Base-by-base conservation (phyloP, 2,113 vertebrate species). In the Lagopus leucura region DNA sequence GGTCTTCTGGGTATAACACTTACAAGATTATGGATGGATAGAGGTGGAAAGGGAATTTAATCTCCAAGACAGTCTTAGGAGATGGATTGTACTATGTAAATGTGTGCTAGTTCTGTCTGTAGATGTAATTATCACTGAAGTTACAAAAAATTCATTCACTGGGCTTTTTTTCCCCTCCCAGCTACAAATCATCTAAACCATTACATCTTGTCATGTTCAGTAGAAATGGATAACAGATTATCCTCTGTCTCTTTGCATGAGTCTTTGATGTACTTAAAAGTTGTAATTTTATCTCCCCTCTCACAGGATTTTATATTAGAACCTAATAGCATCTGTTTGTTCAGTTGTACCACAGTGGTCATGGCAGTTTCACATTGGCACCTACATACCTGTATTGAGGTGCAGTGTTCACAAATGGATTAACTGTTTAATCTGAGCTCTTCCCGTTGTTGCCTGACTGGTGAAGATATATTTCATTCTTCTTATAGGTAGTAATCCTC, bases 21-120 rank as follows among this genome's bases (percentile, higher is more conserved):
- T 94, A 72, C 1, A 85, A 65, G 34, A 87, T 89, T 89, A 92
- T 36, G 27, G 24, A 82, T 73, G 67, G 58, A 72, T 87, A 82
- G 66, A 84, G 54, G 61, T 87, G 19, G 57, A 82, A 89, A 77
- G 50, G 20, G 43, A 92, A 87, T 82, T 82, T 93, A 89, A 94
- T 94, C 58, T 91, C 48, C 24, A 69, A 89, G 34, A n/a, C 2
- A 28, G 25, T 69, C 13, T 85, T 85, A 85, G 91, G 84, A 93
- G 78, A 91, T 15, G 20, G 86, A 84, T 61, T 89, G n/a, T 79
- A 48, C 63, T 94, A 89, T 92, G 81, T 84, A 90, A 91, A 95
- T 92, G 84, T 91, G 87, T 82, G 40, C 74, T 85, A 85, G 78
- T 91, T 93, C 88, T 95, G 88, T 91, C 90, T 86, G 63, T 82